Evolutionary conservation across 2,797 vertebrate species (phyloP).

Genomic region (Catostomus latipinnis): DNA sequence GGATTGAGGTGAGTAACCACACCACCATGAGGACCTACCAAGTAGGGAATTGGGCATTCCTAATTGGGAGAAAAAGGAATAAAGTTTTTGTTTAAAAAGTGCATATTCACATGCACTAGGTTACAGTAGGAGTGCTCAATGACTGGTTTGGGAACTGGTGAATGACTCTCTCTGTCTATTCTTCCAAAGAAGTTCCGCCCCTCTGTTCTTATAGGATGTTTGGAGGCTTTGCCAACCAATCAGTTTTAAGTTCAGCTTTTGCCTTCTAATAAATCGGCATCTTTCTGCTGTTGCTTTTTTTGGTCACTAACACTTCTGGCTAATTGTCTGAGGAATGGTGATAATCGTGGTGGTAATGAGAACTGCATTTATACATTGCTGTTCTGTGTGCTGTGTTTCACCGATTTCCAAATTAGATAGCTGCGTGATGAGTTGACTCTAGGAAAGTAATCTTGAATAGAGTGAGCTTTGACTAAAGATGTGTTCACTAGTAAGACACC

Average conservation of each 20-base stretch:
- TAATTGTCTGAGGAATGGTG: neutral
- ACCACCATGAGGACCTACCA: too few species aligned
- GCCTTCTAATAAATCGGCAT: neutral
- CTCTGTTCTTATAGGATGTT: conserved; percentile 67
- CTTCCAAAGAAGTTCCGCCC: conserved; percentile 43
- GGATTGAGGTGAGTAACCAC: too few species aligned
- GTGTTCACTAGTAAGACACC: conserved; percentile 65
- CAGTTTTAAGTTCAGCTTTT: neutral
- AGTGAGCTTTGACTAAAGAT: conserved; percentile 5
- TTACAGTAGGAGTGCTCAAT: conserved; percentile 66
- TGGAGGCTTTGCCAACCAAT: conserved; percentile 61
- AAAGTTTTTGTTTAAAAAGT: neutral
- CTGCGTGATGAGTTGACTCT: conserved; percentile 59
- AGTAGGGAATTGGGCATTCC: too few species aligned
- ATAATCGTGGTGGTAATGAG: conserved; percentile 1
- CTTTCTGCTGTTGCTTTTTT: conserved; percentile 2
- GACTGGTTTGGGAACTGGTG: conserved; percentile 75
- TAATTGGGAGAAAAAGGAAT: too few species aligned
- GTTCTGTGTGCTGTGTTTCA: neutral
- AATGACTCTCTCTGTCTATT: conserved; percentile 78
- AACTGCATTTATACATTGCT: neutral
- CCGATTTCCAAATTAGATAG: conserved; percentile 49
- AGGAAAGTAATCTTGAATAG: conserved; percentile 21
- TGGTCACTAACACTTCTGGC: neutral
- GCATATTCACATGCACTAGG: conserved; percentile 54